These are phyloP conservation scores for Parasteatoda tepidariorum DNA, from an alignment of 1,140 invertebrate genomes.

Conservation along the genomic window DNA sequence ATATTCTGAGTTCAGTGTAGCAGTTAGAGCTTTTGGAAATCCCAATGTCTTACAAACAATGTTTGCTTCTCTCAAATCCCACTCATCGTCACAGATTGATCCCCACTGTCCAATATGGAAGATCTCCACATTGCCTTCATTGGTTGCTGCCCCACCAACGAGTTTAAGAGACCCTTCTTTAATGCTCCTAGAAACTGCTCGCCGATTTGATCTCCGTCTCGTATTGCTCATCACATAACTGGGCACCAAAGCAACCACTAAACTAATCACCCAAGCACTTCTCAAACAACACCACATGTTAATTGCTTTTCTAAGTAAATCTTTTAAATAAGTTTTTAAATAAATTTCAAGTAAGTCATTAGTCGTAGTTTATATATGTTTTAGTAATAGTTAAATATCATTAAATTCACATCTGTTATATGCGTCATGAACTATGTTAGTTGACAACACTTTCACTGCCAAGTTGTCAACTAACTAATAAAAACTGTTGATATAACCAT, in stretches of 20 bases:
- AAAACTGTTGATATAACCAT: not conserved
- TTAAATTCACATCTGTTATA: not conserved
- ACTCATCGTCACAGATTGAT: constrained; percentile 91
- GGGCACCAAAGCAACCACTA: too few relatives aligned
- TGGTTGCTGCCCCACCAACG: constrained; percentile 63
- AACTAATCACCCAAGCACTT: not conserved
- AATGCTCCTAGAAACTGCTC: not conserved
- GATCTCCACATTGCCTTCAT: constrained; percentile 87
- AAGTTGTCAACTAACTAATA: not conserved
- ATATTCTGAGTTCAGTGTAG: constrained; percentile 80
- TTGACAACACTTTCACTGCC: not conserved
- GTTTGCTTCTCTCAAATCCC: constrained; percentile 82
- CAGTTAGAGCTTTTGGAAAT: constrained; percentile 71
- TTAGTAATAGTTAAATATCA: not conserved
- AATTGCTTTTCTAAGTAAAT: not conserved
- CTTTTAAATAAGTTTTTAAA: not conserved
- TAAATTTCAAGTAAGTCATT: not conserved
- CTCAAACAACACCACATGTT: not conserved
- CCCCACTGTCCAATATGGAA: constrained; percentile 88
- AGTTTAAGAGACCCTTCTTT: constrained; percentile 64
- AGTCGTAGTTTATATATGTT: not conserved
- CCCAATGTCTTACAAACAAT: constrained; percentile 87
- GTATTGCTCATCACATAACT: not conserved
- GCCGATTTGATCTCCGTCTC: not conserved
- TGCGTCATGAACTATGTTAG: not conserved